phyloP scores from a whole-genome alignment of 2,888 invertebrate species.

The Cacoxenus indagator region DNA sequence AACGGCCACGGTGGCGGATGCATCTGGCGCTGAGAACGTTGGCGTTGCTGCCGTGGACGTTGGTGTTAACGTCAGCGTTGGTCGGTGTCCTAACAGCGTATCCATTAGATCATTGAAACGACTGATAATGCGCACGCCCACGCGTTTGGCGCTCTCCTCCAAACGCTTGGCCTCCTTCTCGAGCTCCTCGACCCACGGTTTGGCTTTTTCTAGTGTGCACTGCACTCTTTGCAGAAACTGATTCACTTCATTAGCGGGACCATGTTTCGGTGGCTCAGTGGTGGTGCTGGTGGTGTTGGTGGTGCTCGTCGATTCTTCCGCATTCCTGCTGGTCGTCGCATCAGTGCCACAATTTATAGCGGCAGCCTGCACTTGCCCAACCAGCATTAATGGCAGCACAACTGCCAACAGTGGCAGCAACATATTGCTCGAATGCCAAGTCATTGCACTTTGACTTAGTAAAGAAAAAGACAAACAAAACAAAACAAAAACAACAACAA shows the following conservation, averaged over 20 bases:
- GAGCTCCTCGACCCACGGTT: conserved; percentile 64
- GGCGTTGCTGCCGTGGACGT: neutral
- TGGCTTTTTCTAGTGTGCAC: conserved; percentile 63
- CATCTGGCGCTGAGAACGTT: neutral
- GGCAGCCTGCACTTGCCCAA: conserved; percentile 35
- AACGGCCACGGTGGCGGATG: neutral
- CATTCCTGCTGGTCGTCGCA: neutral
- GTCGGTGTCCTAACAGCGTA: conserved; percentile 26
- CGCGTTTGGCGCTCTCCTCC: conserved; percentile 59
- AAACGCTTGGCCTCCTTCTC: conserved; percentile 65
- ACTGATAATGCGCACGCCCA: conserved; percentile 54
- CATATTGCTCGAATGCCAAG: conserved; percentile 10
- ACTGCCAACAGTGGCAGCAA: neutral
- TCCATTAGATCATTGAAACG: conserved; percentile 54
- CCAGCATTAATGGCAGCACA: conserved; percentile 23
- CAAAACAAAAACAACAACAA: neutral
- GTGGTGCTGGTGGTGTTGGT: neutral
- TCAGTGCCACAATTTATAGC: conserved; percentile 44
- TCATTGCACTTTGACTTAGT: conserved; percentile 40
- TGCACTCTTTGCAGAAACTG: conserved; percentile 60
- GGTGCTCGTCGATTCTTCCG: neutral
- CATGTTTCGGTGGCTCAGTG: conserved; percentile 34
- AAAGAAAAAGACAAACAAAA: too few species aligned
- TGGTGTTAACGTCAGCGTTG: neutral
- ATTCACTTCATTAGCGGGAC: conserved; percentile 53